Evolutionary conservation across 2,888 invertebrate genomes (phyloP), one percentile per base, ranked within the genome.

Genomic region (Caenorhabditis afra): DNA sequence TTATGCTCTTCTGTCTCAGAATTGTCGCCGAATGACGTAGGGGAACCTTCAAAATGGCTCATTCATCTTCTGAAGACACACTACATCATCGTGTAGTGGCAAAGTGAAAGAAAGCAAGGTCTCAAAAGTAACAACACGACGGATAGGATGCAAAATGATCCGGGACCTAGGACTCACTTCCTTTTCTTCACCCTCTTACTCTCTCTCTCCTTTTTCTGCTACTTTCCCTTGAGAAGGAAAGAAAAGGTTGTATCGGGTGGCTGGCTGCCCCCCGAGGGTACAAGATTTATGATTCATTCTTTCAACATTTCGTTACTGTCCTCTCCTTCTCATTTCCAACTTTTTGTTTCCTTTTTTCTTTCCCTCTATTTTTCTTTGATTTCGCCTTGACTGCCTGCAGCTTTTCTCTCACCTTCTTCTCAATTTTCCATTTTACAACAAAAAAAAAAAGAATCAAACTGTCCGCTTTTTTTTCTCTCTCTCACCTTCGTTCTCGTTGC

Each of bases 231-330:
- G 29, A 29, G 29, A 29, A 29, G 7, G 29, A 7, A 29, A 29
- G n/a, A 29, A 29, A 29, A 29, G 3, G 29, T 29, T 29, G 29
- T 29, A 29, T 29, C 4, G 7, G 12, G 14, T 14, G 41, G 41
- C 41, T 14, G 41, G 5, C 37, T 5, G 37, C 37, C 37, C 41
- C 41, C 47, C 49, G 35, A 4, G 29, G 53, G 62, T 57, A 35
- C 35, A 73, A 73, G 73, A 73, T 73, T 73, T 73, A 73, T 73
- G 73, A 73, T 58, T 73, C 64, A 73, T 73, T 73, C 73, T 73
- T 62, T 62, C 55, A 64, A 73, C 73, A 73, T 50, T 64, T 37
- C 29, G 57, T 35, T 62, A 64, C 64, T 12, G 57, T 64, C 45
- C 16, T 35, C n/a, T 57, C 11, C 37, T 29, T n/a, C 18, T 29